Evolutionary conservation across 2,113 vertebrate species (phyloP).

Genomic region (Sturnira hondurensis): DNA sequence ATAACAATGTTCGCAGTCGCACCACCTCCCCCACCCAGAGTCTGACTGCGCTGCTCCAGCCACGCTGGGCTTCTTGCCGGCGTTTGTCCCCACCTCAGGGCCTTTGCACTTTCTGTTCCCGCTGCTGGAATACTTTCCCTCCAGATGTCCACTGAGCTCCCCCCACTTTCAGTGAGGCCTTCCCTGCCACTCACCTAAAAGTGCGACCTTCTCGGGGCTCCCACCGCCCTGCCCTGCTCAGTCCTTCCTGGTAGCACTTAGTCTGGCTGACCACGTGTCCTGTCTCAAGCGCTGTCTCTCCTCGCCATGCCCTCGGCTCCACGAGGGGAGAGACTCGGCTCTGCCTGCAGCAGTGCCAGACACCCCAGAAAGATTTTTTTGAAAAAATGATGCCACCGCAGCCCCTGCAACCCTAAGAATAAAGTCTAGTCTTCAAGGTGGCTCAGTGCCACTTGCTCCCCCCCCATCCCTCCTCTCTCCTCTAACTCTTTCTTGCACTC

Average conservation of each 20-base stretch:
- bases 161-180: neutral
- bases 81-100: neutral
- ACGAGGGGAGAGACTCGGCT: neutral
- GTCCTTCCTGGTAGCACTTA: neutral
- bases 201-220: neutral
- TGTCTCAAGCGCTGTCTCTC: neutral
- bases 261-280: neutral
- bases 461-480: neutral
- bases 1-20: neutral
- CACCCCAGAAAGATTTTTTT: neutral
- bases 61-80: neutral
- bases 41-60: neutral
- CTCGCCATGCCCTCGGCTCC: neutral
- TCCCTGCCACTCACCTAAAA: neutral
- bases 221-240: neutral
- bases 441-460: neutral
- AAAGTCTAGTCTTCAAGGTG: neutral
- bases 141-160: neutral
- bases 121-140: neutral
- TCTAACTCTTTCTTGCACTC: neutral
- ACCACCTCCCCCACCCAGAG: rapidly evolving
- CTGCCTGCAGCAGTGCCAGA: neutral
- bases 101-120: neutral
- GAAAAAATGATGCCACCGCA: neutral
- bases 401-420: neutral